Conservation (phyloP, 1,140 invertebrate species). For the Achroia grisella region DNA sequence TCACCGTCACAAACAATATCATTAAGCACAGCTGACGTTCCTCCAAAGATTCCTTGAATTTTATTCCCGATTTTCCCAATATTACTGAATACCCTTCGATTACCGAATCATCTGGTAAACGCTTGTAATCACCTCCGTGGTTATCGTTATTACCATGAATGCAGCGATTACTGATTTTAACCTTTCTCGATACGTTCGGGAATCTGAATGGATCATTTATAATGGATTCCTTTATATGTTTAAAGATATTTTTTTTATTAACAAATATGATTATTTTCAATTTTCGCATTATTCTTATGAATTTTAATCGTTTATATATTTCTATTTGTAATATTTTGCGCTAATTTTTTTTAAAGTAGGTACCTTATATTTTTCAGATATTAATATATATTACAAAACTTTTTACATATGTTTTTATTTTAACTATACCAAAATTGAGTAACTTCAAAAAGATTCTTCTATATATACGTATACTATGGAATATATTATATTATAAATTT, state of each 20-base stretch:
- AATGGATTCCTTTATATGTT: conserved; percentile 2
- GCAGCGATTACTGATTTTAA: conserved; percentile 34
- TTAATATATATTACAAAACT: no score
- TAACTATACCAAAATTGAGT: no score
- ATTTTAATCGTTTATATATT: no score
- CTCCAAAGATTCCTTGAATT: conserved; percentile 33
- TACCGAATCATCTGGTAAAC: conserved; percentile 61
- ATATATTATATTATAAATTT: no score
- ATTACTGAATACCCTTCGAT: conserved; percentile 45
- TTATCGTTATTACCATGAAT: conserved; percentile 49
- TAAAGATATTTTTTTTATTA: neutral
- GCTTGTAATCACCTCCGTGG: conserved; percentile 55
- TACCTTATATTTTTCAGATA: no score
- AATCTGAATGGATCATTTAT: neutral
- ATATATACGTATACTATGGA: no score
- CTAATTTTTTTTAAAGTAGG: neutral
- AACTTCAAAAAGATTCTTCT: no score
- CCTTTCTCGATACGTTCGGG: conserved; percentile 7
- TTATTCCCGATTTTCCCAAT: conserved; percentile 27
- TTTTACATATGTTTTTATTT: no score
- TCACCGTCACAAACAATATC: conserved; percentile 15
- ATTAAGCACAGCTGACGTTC: conserved; percentile 24
- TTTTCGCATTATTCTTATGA: no score
- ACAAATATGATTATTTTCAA: neutral
- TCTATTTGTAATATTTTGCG: neutral